Conservation (phyloP, 2,797 vertebrate species). For the Ara ararauna region DNA sequence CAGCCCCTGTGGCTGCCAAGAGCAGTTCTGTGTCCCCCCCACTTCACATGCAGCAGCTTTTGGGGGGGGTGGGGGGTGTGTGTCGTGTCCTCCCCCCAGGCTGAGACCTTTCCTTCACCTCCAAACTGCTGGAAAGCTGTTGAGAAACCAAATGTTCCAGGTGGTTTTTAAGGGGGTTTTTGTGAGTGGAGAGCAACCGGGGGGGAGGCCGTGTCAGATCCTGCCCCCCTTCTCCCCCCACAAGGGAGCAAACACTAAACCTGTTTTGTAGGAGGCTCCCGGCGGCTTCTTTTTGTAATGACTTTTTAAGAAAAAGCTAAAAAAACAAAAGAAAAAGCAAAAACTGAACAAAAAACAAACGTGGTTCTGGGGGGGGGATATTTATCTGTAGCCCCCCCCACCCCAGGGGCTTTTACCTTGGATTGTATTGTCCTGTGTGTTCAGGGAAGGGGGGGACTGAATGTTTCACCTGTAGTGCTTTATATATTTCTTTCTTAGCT, state of each 20-base stretch:
- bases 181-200: neutral
- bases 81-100: fast-evolving
- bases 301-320: neutral
- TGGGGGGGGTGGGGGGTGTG: too few relatives aligned
- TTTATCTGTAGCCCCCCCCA: neutral
- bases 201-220: neutral
- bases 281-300: neutral
- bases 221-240: neutral
- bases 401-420: neutral
- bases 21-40: neutral
- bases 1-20: neutral
- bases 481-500: neutral
- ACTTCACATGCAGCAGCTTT: neutral
- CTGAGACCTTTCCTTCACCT: neutral
- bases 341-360: neutral
- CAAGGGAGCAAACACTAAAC: constrained; percentile 8
- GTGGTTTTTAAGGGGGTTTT: neutral
- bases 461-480: neutral
- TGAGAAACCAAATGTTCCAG: neutral
- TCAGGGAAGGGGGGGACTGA: neutral
- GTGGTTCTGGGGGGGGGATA: neutral
- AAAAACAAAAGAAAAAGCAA: neutral
- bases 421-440: neutral
- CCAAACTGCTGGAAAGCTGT: neutral
- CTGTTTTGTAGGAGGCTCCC: neutral